These are phyloP conservation scores for Belonocnema kinseyi DNA, from an alignment of 1,140 invertebrate species.

Conservation along the genomic window DNA sequence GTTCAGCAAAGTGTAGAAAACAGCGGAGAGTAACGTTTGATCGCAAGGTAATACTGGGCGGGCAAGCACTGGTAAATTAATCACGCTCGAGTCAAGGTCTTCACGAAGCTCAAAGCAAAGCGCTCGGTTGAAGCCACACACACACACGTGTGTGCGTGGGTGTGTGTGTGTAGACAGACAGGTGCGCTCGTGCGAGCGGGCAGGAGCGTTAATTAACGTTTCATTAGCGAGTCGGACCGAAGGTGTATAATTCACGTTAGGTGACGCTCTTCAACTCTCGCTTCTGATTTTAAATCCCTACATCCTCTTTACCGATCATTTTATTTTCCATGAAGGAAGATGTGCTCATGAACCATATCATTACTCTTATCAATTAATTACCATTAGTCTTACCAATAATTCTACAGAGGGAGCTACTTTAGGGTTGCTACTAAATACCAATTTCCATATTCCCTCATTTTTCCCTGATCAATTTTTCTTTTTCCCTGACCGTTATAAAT, in stretches of 20 bases:
- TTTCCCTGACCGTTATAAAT: no score
- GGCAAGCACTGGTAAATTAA: constrained; percentile 50
- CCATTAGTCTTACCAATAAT: no score
- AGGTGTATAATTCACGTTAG: constrained; percentile 14
- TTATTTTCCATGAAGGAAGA: no score
- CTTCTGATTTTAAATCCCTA: background rate
- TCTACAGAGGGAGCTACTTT: no score
- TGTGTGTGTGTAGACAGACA: constrained; percentile 17
- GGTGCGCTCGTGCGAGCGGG: constrained; percentile 33
- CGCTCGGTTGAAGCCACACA: constrained; percentile 25
- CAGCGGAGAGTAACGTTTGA: constrained; percentile 14
- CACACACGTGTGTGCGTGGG: background rate
- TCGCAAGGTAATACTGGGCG: constrained; percentile 31
- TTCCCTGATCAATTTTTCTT: no score
- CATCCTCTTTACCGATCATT: no score
- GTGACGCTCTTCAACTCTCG: constrained; percentile 10
- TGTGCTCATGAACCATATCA: no score
- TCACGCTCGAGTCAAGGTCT: constrained; percentile 49
- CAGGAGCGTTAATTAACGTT: constrained; percentile 56
- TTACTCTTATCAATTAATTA: no score
- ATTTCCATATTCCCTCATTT: no score
- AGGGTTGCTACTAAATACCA: no score
- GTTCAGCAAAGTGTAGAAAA: background rate
- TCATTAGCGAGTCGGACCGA: constrained; percentile 53
- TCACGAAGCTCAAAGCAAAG: constrained; percentile 34